phyloP scores from a whole-genome alignment of 2,888 invertebrate species.

The Xylocampa areola region DNA sequence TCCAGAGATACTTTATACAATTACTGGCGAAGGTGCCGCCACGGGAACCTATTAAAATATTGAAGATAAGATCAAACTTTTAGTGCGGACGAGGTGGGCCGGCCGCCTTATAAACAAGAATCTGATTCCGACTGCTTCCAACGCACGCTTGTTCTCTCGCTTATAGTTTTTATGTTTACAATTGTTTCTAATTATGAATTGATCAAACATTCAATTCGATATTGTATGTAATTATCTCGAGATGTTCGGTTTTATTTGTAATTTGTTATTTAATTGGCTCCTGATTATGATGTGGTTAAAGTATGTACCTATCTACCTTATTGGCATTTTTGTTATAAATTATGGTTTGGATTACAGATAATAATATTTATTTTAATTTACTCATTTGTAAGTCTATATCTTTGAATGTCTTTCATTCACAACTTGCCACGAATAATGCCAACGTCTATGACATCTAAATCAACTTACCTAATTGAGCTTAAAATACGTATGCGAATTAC shows the following conservation, averaged over 20 bases:
- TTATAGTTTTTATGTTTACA: conserved; percentile 84
- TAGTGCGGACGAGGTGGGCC: conserved; percentile 85
- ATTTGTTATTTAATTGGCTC: conserved; percentile 85
- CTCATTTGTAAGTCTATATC: too few species aligned
- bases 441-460: too few species aligned
- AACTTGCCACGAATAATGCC: too few species aligned
- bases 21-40: conserved; percentile 85
- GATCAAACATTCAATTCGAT: conserved; percentile 86
- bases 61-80: conserved; percentile 87
- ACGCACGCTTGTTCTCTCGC: conserved; percentile 71
- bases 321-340: not conserved
- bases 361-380: conserved; percentile 4
- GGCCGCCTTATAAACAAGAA: conserved; percentile 83
- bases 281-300: conserved; percentile 75
- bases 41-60: conserved; percentile 89
- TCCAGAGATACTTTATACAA: conserved; percentile 82
- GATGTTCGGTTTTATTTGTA: conserved; percentile 82
- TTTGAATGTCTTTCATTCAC: too few species aligned
- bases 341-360: not conserved
- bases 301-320: conserved; percentile 9
- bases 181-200: conserved; percentile 87
- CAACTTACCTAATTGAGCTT: too few species aligned
- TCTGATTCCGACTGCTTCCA: conserved; percentile 81
- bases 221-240: conserved; percentile 83
- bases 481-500: too few species aligned